Evolutionary conservation across 2,113 vertebrate genomes (phyloP).

Genomic region (Sebastes fasciatus): DNA sequence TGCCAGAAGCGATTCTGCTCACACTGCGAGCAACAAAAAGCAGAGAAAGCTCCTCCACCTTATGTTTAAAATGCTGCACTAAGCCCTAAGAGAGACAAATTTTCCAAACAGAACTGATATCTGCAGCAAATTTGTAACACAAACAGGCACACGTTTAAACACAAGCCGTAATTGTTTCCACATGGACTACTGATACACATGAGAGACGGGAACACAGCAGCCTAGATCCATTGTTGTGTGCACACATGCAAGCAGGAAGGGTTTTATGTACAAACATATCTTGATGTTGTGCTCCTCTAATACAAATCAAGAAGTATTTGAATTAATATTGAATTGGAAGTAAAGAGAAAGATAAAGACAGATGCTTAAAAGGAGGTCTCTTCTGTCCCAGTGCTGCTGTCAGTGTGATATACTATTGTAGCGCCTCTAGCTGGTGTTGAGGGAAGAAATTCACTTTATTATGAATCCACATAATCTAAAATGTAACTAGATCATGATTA

Average conservation of each 20-base stretch:
- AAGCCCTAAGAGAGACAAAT: neutral
- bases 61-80: constrained; percentile 3
- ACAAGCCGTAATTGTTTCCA: constrained; percentile 40
- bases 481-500: constrained; percentile 57
- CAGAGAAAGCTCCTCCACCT: constrained; percentile 2
- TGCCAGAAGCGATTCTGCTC: constrained; percentile 29
- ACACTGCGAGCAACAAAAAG: constrained; percentile 17
- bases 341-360: neutral
- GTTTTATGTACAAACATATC: constrained; percentile 24
- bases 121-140: constrained; percentile 27
- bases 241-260: neutral
- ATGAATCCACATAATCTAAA: constrained; percentile 43
- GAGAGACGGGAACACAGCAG: constrained; percentile 14
- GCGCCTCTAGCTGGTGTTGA: neutral
- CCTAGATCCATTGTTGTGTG: neutral
- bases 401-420: neutral
- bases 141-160: constrained; percentile 7
- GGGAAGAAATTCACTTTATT: constrained; percentile 16
- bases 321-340: constrained; percentile 15
- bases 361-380: constrained; percentile 3
- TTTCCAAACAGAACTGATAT: neutral
- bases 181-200: neutral
- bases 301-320: constrained; percentile 12
- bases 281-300: neutral
- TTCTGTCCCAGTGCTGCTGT: constrained; percentile 30